Percentiles rank a stretch among this genome's conserved stretches.
These are phyloP conservation scores for Neomorphus geoffroyi DNA, from an alignment of 2,797 vertebrate genomes.

Conservation along the genomic window DNA sequence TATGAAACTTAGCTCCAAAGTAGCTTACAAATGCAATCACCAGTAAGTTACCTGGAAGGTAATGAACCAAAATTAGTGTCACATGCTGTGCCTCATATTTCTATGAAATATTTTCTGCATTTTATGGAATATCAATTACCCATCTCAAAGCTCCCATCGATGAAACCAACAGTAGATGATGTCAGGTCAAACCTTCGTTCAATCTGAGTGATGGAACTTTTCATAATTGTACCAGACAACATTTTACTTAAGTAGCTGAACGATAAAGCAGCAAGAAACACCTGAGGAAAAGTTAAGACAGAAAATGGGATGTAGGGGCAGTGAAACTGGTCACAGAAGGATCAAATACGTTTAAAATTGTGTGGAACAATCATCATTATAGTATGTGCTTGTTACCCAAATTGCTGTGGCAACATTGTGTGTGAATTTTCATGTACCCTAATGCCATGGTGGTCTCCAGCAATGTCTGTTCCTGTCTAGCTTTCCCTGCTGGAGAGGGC, in stretches of 20 bases:
- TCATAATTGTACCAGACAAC: slow-evolving; percentile 83
- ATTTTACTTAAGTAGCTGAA: slow-evolving; percentile 85
- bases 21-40: slow-evolving; percentile 93
- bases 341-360: neutral
- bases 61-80: neutral
- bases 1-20: slow-evolving; percentile 90
- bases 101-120: neutral
- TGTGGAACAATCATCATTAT: neutral
- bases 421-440: neutral
- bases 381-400: accelerated
- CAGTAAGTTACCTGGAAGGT: slow-evolving; percentile 88
- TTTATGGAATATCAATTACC: slow-evolving; percentile 73
- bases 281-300: slow-evolving; percentile 67
- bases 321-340: neutral
- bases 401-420: neutral
- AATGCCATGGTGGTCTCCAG: neutral
- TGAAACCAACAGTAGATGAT: slow-evolving; percentile 84
- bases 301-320: neutral
- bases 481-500: neutral
- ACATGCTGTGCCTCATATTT: neutral
- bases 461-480: neutral
- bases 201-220: slow-evolving; percentile 91
- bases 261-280: slow-evolving; percentile 84
- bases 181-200: slow-evolving; percentile 90
- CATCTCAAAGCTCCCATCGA: slow-evolving; percentile 92